Evolutionary conservation across 2,888 invertebrate genomes (phyloP).

Genomic region (Cerceris rybyensis): DNA sequence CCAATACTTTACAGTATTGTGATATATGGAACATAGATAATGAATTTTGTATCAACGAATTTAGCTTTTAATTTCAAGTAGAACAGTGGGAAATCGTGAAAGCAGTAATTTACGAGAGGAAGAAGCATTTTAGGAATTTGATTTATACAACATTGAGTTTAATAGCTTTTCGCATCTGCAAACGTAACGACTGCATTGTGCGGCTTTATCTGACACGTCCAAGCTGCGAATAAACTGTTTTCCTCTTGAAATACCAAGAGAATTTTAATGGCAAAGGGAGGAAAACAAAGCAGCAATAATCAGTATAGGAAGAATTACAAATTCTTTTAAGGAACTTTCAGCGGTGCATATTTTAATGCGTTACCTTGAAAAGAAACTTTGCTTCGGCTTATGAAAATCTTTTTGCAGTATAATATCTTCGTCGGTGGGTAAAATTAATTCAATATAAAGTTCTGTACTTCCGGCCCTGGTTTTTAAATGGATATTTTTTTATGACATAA

Average conservation of each 20-base stretch:
- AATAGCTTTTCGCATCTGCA: not conserved
- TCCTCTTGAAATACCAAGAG: not conserved
- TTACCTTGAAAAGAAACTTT: too few relatives aligned
- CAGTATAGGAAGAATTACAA: too few relatives aligned
- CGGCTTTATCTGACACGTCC: not conserved
- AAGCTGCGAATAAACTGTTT: not conserved
- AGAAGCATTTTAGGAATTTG: constrained; percentile 18
- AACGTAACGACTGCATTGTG: not conserved
- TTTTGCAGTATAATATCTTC: too few relatives aligned
- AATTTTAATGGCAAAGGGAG: not conserved
- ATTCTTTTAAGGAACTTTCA: too few relatives aligned
- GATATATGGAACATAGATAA: not conserved
- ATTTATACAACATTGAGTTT: constrained; percentile 39
- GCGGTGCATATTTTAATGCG: too few relatives aligned
- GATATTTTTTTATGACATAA: too few relatives aligned
- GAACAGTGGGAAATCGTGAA: not conserved
- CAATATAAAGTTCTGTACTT: too few relatives aligned
- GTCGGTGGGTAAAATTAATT: too few relatives aligned
- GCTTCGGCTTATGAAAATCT: too few relatives aligned
- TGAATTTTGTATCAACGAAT: not conserved
- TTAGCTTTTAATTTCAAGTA: not conserved
- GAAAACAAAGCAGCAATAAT: too few relatives aligned
- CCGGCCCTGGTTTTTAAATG: too few relatives aligned
- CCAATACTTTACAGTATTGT: not conserved
- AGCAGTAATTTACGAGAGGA: constrained; percentile 38